Evolutionary conservation across 2,888 invertebrate species (phyloP).

Genomic region (Nipponacmea schrenckii): DNA sequence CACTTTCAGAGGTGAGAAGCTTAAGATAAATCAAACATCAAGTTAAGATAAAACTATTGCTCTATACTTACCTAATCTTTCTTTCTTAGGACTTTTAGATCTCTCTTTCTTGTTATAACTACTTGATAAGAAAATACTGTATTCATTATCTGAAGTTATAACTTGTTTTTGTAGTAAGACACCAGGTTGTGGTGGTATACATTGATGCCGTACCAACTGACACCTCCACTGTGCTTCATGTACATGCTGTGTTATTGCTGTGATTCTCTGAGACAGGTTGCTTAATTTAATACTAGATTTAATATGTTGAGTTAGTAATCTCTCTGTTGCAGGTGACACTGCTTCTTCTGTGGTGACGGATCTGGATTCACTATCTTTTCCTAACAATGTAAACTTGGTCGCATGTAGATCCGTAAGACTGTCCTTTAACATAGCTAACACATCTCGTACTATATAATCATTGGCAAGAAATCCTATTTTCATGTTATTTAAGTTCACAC

Average conservation of each 20-base stretch:
- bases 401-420: slow-evolving; percentile 54
- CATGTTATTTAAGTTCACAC: slow-evolving; percentile 9
- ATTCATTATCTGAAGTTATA: slow-evolving; percentile 37
- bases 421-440: slow-evolving; percentile 57
- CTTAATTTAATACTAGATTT: slow-evolving; percentile 47
- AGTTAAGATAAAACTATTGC: too few species aligned
- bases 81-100: slow-evolving; percentile 25
- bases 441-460: slow-evolving; percentile 59
- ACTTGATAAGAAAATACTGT: slow-evolving; percentile 17
- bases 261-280: slow-evolving; percentile 64
- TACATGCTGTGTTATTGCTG: slow-evolving; percentile 70
- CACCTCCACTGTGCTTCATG: slow-evolving; percentile 80
- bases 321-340: slow-evolving; percentile 43
- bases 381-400: slow-evolving; percentile 45
- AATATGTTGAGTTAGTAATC: slow-evolving; percentile 43
- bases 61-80: slow-evolving; percentile 20
- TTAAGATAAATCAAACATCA: too few species aligned
- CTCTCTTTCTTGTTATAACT: slow-evolving; percentile 23
- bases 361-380: slow-evolving; percentile 37
- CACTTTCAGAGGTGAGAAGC: too few species aligned
- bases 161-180: slow-evolving; percentile 45
- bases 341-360: slow-evolving; percentile 3
- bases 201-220: slow-evolving; percentile 72
- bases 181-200: slow-evolving; percentile 49
- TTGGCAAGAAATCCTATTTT: slow-evolving; percentile 55